phyloP scores from a whole-genome alignment of 2,797 vertebrate genomes.

The Caiman crocodilus region DNA sequence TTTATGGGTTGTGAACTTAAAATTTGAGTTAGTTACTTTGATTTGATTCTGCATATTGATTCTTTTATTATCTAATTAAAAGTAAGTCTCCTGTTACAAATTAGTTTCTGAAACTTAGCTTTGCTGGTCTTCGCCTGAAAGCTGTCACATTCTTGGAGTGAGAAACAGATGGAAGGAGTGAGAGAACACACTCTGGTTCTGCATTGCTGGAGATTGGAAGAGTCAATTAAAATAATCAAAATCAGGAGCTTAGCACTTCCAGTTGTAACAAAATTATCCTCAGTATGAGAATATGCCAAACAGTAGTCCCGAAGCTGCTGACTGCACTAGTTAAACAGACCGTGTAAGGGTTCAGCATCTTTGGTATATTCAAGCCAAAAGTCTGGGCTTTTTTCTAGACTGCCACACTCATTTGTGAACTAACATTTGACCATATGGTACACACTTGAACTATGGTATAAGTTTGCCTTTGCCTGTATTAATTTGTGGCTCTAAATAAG shows the following conservation, averaged over 20 bases:
- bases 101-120: rapidly evolving
- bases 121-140: background rate
- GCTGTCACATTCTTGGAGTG: background rate
- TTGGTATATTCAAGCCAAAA: background rate
- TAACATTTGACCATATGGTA: rapidly evolving
- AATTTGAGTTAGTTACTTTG: background rate
- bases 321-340: background rate
- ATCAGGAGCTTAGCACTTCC: background rate
- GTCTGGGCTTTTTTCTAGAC: background rate
- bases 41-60: background rate
- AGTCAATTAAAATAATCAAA: background rate
- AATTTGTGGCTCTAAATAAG: background rate
- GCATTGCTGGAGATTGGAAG: background rate
- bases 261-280: rapidly evolving
- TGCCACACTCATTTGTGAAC: background rate
- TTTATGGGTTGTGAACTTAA: background rate
- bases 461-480: background rate
- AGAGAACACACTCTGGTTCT: background rate
- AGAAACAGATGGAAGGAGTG: background rate
- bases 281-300: background rate
- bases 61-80: background rate
- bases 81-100: background rate
- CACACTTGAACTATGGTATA: background rate
- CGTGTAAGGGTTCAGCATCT: background rate
- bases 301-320: background rate